Percentiles rank a stretch among this genome's conserved stretches.
Conservation (phyloP, 2,797 vertebrate genomes). For the Anguilla anguilla region DNA sequence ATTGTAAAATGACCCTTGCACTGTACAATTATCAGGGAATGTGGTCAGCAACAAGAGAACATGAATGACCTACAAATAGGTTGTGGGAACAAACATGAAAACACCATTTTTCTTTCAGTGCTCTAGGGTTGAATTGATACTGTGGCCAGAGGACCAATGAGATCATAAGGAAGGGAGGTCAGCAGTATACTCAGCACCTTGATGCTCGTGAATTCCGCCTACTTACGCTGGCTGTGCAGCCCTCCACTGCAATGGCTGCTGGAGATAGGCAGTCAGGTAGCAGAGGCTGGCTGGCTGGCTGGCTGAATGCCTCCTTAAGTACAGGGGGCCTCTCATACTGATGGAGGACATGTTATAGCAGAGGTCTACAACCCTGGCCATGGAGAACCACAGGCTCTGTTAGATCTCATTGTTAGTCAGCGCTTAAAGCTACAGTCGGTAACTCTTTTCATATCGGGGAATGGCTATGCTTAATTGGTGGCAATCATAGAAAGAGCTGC, state of each 20-base stretch:
- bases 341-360: not conserved
- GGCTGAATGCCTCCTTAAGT: too few relatives aligned
- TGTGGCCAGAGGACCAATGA: not conserved
- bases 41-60: not conserved
- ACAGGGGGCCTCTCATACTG: not conserved
- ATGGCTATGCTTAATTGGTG: too few relatives aligned
- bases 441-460: too few relatives aligned
- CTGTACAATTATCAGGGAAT: not conserved
- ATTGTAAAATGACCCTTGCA: not conserved
- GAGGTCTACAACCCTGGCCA: too few relatives aligned
- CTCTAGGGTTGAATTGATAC: not conserved
- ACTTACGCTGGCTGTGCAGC: not conserved
- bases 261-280: not conserved
- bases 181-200: not conserved
- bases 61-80: not conserved
- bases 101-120: not conserved
- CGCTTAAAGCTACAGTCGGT: too few relatives aligned
- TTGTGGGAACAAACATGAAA: not conserved
- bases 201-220: not conserved
- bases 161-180: not conserved
- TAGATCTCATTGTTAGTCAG: not conserved
- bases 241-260: not conserved
- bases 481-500: too few relatives aligned
- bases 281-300: not conserved
- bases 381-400: not conserved